Evolutionary conservation across 2,113 vertebrate genomes (phyloP).

Genomic region (Tachycineta bicolor): DNA sequence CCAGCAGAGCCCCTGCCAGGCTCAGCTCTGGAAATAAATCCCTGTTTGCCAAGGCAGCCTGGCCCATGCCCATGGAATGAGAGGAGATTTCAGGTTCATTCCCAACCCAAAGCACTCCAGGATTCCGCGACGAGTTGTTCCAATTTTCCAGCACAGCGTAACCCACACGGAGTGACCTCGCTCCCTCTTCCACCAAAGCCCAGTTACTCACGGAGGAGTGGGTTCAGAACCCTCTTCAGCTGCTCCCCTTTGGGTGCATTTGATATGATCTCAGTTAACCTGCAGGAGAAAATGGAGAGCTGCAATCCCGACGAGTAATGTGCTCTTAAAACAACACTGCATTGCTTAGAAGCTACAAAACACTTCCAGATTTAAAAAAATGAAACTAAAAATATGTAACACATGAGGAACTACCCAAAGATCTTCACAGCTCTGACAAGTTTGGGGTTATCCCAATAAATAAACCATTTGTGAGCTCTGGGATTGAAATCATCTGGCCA

Average conservation of each 20-base stretch:
- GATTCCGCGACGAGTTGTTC: neutral
- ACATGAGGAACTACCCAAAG: rapidly evolving
- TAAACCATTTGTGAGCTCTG: rapidly evolving
- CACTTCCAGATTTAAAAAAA: neutral
- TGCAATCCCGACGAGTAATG: rapidly evolving
- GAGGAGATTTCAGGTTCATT: neutral
- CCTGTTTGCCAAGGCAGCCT: neutral
- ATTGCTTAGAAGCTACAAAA: neutral
- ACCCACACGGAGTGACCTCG: rapidly evolving
- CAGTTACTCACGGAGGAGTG: conserved; percentile 87
- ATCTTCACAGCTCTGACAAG: neutral
- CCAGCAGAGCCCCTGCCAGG: neutral
- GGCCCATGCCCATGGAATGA: neutral
- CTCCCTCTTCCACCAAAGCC: neutral
- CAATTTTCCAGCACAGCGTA: neutral
- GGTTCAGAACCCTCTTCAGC: conserved; percentile 90
- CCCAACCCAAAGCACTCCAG: neutral
- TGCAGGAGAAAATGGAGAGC: neutral
- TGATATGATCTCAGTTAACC: conserved; percentile 86
- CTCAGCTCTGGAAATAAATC: neutral
- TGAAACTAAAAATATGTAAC: rapidly evolving
- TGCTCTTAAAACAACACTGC: rapidly evolving
- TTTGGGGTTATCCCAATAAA: neutral
- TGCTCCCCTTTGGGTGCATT: conserved; percentile 85
- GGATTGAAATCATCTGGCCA: conserved; percentile 75